Conservation (phyloP, 1,140 invertebrate genomes). For the Philaenus spumarius region DNA sequence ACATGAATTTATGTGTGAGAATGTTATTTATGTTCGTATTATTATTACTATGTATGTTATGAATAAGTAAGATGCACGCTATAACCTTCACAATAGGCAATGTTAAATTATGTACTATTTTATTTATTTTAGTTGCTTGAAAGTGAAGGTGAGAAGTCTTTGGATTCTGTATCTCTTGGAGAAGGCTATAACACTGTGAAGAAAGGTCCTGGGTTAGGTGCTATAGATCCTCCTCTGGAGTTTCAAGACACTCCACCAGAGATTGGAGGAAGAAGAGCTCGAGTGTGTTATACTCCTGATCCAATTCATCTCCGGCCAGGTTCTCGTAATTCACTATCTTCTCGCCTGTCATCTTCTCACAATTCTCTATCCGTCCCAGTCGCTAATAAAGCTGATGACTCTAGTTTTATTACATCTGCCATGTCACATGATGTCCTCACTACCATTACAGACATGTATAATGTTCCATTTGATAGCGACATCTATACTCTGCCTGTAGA, state of each 20-base stretch:
- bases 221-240: conserved; percentile 70
- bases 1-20: too few relatives aligned
- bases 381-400: conserved; percentile 64
- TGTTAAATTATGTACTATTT: too few relatives aligned
- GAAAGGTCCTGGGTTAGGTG: conserved; percentile 49
- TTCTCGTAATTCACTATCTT: conserved; percentile 59
- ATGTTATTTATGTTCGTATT: too few relatives aligned
- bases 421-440: conserved; percentile 73
- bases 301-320: conserved; percentile 38
- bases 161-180: conserved; percentile 43
- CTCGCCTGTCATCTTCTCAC: conserved; percentile 69
- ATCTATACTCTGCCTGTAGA: conserved; percentile 80
- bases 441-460: conserved; percentile 73
- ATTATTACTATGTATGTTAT: too few relatives aligned
- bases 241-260: conserved; percentile 58
- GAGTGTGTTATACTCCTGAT: conserved; percentile 26
- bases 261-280: neutral
- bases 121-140: conserved; percentile 48
- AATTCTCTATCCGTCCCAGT: conserved; percentile 66
- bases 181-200: conserved; percentile 76
- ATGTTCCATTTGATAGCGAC: conserved; percentile 77
- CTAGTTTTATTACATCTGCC: conserved; percentile 76
- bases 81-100: too few relatives aligned
- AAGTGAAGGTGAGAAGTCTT: conserved; percentile 50
- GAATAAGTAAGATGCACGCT: too few relatives aligned